phyloP scores from a whole-genome alignment of 2,113 vertebrate genomes.

The Cervus canadensis region DNA sequence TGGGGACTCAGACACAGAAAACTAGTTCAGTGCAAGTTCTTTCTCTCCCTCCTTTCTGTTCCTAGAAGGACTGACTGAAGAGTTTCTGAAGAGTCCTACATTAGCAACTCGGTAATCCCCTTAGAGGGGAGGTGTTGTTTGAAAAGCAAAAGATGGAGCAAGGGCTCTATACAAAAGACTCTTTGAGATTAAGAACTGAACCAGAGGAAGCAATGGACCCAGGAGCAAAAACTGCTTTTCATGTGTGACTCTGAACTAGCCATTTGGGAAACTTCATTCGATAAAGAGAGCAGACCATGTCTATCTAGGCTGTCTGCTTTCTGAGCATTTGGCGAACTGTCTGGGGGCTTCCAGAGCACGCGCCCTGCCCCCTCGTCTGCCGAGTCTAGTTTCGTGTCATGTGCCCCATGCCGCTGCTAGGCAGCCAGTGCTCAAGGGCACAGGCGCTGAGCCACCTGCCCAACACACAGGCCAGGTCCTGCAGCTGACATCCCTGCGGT shows the following conservation, averaged over 20 bases:
- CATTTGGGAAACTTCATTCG: neutral
- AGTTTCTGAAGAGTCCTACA: neutral
- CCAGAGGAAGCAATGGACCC: neutral
- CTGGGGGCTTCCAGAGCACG: neutral
- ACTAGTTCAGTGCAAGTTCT: neutral
- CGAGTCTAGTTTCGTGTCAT: neutral
- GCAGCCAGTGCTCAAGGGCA: neutral
- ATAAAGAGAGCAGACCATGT: neutral
- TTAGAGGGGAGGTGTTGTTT: neutral
- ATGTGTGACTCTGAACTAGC: neutral
- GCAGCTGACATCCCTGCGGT: neutral
- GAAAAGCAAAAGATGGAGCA: neutral
- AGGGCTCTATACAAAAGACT: neutral
- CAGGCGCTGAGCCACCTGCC: neutral
- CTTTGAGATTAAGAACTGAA: constrained; percentile 37
- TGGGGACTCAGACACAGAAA: neutral
- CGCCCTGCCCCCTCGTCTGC: neutral
- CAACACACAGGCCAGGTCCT: neutral
- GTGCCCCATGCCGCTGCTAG: constrained; percentile 6
- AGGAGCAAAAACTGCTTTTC: neutral
- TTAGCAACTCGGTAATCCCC: neutral
- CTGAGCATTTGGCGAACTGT: neutral
- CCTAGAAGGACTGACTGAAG: neutral
- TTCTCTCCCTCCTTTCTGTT: neutral
- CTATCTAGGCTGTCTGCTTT: neutral